A percentile compares a stretch with the other conserved stretches of the same genome.
phyloP scores from a whole-genome alignment of 2,888 invertebrate genomes.

The Drosophila helvetica region DNA sequence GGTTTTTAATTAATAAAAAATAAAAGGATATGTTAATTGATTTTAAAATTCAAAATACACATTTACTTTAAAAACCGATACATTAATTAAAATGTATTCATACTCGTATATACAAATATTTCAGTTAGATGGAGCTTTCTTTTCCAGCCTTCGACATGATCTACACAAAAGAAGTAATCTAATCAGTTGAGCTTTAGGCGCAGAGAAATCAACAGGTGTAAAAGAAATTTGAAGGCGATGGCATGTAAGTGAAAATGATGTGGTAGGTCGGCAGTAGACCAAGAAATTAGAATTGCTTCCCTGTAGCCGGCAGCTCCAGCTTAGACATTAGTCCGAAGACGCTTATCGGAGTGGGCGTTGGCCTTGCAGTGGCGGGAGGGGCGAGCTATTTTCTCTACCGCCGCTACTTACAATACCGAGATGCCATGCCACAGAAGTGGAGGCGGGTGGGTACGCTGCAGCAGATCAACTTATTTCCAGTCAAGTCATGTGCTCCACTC shows the following conservation, averaged over 20 bases:
- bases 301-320: slow-evolving; percentile 6
- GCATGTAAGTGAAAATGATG: slow-evolving; percentile 23
- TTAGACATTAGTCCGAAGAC: slow-evolving; percentile 31
- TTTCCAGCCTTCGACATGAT: slow-evolving; percentile 14
- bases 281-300: not conserved
- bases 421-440: slow-evolving; percentile 80
- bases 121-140: not conserved
- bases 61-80: not conserved
- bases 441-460: slow-evolving; percentile 76
- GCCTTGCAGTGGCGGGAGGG: slow-evolving; percentile 64
- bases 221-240: slow-evolving; percentile 14
- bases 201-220: slow-evolving; percentile 38
- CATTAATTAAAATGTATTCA: too few relatives aligned
- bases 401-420: slow-evolving; percentile 60
- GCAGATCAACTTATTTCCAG: slow-evolving; percentile 76
- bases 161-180: slow-evolving; percentile 3
- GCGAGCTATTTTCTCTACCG: slow-evolving; percentile 70
- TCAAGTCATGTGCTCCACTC: slow-evolving; percentile 80
- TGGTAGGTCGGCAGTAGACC: not conserved
- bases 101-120: too few relatives aligned
- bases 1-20: not conserved
- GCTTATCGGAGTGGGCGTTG: slow-evolving; percentile 37
- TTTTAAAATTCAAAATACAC: not conserved
- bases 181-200: slow-evolving; percentile 40
- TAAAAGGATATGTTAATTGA: not conserved